phyloP scores from a whole-genome alignment of 1,140 invertebrate genomes.

The Penaeus indicus region DNA sequence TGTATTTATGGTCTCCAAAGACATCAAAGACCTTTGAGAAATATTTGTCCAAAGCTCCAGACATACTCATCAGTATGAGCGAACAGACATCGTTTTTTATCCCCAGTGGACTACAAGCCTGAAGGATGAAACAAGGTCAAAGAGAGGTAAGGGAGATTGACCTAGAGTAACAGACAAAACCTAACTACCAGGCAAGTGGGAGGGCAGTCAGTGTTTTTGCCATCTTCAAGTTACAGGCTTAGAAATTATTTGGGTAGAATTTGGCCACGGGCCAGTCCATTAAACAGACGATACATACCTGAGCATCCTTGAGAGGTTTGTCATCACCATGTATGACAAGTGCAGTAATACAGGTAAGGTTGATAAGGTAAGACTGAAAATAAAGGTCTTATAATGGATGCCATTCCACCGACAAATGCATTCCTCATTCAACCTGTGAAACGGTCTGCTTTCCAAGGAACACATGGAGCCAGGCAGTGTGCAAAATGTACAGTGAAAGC shows the following conservation, averaged over 20 bases:
- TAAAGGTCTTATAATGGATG: slow-evolving; percentile 12
- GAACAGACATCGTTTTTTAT: slow-evolving; percentile 26
- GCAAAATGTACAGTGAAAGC: slow-evolving; percentile 1
- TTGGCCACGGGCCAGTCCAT: slow-evolving; percentile 10
- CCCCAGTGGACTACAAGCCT: slow-evolving; percentile 10
- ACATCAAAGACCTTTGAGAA: slow-evolving; percentile 17
- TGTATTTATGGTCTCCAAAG: slow-evolving; percentile 16
- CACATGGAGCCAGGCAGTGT: slow-evolving; percentile 9
- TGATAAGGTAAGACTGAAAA: no score
- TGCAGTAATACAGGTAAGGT: background rate
- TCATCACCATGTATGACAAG: slow-evolving; percentile 11
- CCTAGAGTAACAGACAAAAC: slow-evolving; percentile 1
- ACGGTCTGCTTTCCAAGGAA: no score
- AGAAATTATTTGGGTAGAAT: background rate
- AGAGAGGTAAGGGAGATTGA: slow-evolving; percentile 23
- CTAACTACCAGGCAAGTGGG: slow-evolving; percentile 1
- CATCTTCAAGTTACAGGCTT: background rate
- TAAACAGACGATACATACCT: no score
- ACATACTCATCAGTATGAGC: slow-evolving; percentile 1
- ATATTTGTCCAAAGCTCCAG: slow-evolving; percentile 25
- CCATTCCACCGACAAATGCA: slow-evolving; percentile 9
- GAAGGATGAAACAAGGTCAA: slow-evolving; percentile 7
- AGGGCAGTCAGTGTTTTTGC: no score
- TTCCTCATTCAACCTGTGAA: background rate
- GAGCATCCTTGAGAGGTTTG: slow-evolving; percentile 5